Percentiles rank a stretch among this genome's conserved stretches.
phyloP scores from a whole-genome alignment of 2,113 vertebrate genomes.

The Maylandia zebra region DNA sequence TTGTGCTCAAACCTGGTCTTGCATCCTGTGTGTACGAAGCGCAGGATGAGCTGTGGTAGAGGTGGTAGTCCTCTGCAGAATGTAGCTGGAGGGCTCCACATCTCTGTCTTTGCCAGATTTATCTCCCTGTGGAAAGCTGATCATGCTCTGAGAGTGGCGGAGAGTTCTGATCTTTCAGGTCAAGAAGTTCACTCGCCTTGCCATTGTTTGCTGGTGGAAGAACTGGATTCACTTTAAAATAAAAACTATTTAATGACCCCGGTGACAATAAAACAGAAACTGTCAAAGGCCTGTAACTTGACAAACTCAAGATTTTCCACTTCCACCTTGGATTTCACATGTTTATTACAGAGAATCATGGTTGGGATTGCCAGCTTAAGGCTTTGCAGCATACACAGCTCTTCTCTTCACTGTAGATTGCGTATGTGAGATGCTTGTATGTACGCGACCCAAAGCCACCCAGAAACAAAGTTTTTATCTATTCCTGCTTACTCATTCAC shows the following conservation, averaged over 20 bases:
- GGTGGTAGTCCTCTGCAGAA: background rate
- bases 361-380: background rate
- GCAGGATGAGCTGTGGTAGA: background rate
- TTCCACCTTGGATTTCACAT: conserved; percentile 31
- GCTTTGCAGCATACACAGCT: background rate
- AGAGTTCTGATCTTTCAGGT: background rate
- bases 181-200: background rate
- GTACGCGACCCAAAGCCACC: background rate
- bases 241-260: background rate
- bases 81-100: background rate
- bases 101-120: conserved; percentile 1
- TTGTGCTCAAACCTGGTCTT: background rate
- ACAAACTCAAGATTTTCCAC: background rate
- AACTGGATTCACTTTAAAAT: background rate
- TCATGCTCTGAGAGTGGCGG: background rate
- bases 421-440: background rate
- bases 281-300: background rate
- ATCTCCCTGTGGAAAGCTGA: background rate
- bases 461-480: background rate
- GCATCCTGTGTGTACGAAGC: conserved; percentile 6
- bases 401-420: background rate
- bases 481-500: background rate
- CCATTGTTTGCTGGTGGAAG: background rate
- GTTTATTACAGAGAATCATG: conserved; percentile 7
- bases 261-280: background rate